phyloP scores from a whole-genome alignment of 2,797 vertebrate genomes.

The Lagorchestes hirsutus region DNA sequence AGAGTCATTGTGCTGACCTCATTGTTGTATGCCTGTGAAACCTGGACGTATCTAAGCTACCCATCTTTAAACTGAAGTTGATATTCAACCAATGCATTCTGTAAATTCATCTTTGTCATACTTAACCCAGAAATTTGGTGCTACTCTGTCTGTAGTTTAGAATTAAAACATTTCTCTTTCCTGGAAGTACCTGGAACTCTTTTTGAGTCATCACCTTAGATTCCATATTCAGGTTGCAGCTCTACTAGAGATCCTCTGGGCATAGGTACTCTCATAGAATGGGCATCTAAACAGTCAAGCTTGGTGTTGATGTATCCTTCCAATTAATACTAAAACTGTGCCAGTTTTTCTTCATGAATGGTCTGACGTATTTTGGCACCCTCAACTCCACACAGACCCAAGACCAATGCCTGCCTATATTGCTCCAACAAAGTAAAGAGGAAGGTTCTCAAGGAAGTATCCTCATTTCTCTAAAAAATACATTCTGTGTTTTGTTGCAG shows the following conservation, averaged over 20 bases:
- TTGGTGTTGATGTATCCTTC: neutral
- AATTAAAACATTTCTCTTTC: neutral
- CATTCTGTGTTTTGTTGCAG: neutral
- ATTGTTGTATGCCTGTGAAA: too few species aligned
- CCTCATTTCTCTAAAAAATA: neutral
- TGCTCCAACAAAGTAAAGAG: neutral
- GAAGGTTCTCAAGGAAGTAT: neutral
- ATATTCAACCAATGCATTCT: neutral
- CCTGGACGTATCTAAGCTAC: neutral
- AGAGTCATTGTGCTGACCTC: too few species aligned
- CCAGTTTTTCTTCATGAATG: neutral
- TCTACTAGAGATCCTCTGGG: neutral
- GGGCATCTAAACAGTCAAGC: conserved; percentile 4
- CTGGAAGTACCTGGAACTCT: neutral
- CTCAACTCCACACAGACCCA: neutral
- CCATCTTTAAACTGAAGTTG: neutral
- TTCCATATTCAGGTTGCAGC: conserved; percentile 11
- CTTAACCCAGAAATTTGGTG: neutral
- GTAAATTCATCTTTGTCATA: neutral
- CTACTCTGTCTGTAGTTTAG: neutral
- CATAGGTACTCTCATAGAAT: neutral
- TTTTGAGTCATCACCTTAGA: neutral
- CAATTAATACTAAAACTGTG: neutral
- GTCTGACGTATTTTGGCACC: neutral
- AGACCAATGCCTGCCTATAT: too few species aligned